phyloP scores from a whole-genome alignment of 2,113 vertebrate species.

The Pseudonaja textilis region DNA sequence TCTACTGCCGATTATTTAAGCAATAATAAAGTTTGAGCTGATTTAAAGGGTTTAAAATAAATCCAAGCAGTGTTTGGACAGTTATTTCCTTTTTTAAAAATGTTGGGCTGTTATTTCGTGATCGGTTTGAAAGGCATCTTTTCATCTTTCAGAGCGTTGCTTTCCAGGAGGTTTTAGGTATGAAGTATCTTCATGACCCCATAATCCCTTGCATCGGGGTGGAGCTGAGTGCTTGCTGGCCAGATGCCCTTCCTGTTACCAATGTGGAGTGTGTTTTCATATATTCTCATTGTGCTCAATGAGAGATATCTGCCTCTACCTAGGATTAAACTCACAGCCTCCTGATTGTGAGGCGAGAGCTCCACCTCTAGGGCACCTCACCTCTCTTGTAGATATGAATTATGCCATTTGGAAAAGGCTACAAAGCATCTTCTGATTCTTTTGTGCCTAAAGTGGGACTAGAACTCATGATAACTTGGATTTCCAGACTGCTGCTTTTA shows the following conservation, averaged over 20 bases:
- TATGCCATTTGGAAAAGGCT: neutral
- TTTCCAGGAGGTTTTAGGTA: neutral
- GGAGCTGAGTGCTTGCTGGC: too few relatives aligned
- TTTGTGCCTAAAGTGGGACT: neutral
- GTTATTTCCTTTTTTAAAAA: neutral
- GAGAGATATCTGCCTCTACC: too few relatives aligned
- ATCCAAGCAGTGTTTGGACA: neutral
- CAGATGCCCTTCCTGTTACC: too few relatives aligned
- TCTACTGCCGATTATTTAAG: neutral
- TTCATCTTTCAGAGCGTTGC: neutral
- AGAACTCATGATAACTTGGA: neutral
- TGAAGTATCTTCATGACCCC: too few relatives aligned
- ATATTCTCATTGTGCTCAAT: too few relatives aligned
- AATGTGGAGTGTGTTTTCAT: too few relatives aligned
- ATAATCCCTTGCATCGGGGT: too few relatives aligned
- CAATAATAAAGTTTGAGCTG: neutral
- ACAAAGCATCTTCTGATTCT: neutral
- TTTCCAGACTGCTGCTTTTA: neutral
- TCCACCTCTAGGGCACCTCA: too few relatives aligned
- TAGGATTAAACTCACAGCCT: too few relatives aligned
- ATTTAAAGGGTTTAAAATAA: neutral
- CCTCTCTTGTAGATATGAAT: neutral
- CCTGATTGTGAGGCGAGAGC: too few relatives aligned
- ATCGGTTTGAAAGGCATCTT: neutral
- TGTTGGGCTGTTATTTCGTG: neutral